phyloP scores from a whole-genome alignment of 2,888 invertebrate species.

The Anthophora plumipes region DNA sequence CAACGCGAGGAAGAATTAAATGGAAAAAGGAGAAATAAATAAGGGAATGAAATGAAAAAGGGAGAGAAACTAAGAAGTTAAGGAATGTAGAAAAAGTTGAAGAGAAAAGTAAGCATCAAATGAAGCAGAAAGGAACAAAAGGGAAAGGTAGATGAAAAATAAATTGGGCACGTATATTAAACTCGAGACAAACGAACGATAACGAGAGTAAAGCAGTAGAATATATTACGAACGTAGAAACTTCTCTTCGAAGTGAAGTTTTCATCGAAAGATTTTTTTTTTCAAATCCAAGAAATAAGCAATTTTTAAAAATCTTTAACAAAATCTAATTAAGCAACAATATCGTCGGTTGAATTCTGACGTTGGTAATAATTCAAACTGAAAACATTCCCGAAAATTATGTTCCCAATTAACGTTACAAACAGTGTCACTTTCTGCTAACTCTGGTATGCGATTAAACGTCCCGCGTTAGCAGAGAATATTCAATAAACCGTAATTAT shows the following conservation, averaged over 20 bases:
- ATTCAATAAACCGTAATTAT: conserved; percentile 34
- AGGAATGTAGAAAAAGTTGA: not conserved
- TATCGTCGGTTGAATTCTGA: not conserved
- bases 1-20: not conserved
- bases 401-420: conserved; percentile 23
- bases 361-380: not conserved
- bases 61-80: not conserved
- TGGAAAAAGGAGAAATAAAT: not conserved
- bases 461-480: conserved; percentile 12
- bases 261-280: conserved; percentile 11
- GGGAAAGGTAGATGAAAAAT: not conserved
- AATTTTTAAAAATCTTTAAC: not conserved
- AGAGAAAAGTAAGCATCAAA: conserved; percentile 2
- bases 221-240: not conserved
- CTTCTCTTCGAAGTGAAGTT: not conserved
- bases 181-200: conserved; percentile 38
- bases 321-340: not conserved
- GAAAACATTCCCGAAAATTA: conserved; percentile 13
- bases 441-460: conserved; percentile 16
- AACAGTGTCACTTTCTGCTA: not conserved
- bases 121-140: not conserved
- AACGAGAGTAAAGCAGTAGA: conserved; percentile 28
- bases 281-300: not conserved
- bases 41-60: not conserved
- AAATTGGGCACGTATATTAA: conserved; percentile 38